Evolutionary conservation across 2,888 invertebrate genomes (phyloP).

Genomic region (Adineta ricciae): DNA sequence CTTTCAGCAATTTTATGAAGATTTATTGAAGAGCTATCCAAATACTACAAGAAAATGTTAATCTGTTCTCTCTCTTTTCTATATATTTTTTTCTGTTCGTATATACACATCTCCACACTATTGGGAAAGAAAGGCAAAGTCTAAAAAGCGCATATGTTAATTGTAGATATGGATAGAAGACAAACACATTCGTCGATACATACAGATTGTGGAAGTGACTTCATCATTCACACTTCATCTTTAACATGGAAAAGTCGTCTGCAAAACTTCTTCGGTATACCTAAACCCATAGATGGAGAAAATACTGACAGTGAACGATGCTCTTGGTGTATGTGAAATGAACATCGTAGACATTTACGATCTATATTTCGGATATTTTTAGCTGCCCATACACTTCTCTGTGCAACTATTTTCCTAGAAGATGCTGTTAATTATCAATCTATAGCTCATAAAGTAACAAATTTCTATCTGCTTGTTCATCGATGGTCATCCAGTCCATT

Average conservation of each 20-base stretch:
- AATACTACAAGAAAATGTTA: not conserved
- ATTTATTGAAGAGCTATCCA: not conserved
- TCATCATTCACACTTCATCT: not conserved
- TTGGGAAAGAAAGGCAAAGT: not conserved
- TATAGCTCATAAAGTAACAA: not conserved
- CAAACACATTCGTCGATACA: not conserved
- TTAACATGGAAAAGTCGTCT: not conserved
- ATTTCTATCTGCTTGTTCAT: not conserved
- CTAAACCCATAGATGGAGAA: not conserved
- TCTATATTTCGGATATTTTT: not conserved
- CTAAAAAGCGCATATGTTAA: not conserved
- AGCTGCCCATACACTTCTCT: not conserved
- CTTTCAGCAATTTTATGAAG: slow-evolving; percentile 1
- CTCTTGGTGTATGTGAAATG: not conserved
- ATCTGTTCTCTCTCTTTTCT: not conserved
- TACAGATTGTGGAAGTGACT: not conserved
- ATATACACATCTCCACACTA: not conserved
- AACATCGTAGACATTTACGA: not conserved
- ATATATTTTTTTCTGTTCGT: not conserved
- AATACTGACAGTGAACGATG: not conserved
- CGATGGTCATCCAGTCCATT: not conserved
- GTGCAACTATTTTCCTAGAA: not conserved
- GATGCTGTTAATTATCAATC: slow-evolving; percentile 5
- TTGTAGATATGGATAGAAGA: not conserved
- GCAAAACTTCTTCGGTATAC: not conserved